These are phyloP conservation scores for Phytoseiulus persimilis DNA, from an alignment of 2,888 invertebrate species.

Conservation along the genomic window DNA sequence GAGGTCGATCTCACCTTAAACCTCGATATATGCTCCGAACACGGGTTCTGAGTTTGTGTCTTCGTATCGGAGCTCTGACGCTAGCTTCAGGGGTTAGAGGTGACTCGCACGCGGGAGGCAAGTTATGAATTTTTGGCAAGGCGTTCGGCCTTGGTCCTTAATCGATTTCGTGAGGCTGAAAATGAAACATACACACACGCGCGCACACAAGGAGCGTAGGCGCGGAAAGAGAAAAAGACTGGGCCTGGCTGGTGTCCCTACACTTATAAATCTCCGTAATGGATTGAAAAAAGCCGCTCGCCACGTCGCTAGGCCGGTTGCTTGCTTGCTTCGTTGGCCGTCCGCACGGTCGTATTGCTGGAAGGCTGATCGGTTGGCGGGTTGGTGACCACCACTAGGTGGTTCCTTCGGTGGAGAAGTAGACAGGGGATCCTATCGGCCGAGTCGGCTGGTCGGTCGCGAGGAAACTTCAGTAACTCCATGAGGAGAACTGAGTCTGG, in stretches of 20 bases:
- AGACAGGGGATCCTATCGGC: neutral
- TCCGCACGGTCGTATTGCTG: neutral
- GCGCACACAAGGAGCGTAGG: neutral
- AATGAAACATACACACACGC: slow-evolving; percentile 26
- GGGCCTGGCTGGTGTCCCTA: neutral
- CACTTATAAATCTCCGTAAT: slow-evolving; percentile 38
- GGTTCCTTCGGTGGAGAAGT: neutral
- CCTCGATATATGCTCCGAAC: neutral
- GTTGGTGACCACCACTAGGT: neutral
- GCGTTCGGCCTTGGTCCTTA: slow-evolving; percentile 11
- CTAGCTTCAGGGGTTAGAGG: neutral
- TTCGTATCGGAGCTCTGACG: neutral
- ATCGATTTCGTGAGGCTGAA: slow-evolving; percentile 32
- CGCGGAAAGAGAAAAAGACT: neutral
- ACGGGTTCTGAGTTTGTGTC: neutral
- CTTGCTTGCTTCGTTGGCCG: neutral
- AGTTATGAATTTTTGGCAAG: slow-evolving; percentile 38
- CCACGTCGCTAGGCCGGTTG: neutral
- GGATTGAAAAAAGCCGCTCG: slow-evolving; percentile 23
- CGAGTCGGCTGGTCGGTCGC: neutral
- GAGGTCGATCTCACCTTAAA: neutral
- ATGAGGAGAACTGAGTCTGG: neutral
- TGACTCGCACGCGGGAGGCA: neutral
- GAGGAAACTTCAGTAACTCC: neutral
- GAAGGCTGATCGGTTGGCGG: neutral